A percentile compares a stretch with the other conserved stretches of the same genome.
phyloP scores from a whole-genome alignment of 2,797 vertebrate genomes.

The Scomberomorus guttatus region DNA sequence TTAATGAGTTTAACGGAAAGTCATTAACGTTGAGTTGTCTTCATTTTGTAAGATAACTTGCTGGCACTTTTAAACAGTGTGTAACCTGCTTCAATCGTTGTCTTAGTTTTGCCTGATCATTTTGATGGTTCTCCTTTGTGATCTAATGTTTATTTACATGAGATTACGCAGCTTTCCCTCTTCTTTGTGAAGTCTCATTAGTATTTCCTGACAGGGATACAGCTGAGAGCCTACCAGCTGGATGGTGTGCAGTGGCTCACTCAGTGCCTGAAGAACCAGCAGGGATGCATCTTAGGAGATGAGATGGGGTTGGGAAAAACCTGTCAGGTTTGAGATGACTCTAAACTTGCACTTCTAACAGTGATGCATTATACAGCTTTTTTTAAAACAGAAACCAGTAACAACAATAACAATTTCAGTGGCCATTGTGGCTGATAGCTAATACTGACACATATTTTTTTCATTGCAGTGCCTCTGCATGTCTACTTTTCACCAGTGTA shows the following conservation, averaged over 20 bases:
- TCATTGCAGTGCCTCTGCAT: background rate
- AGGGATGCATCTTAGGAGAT: conserved; percentile 93
- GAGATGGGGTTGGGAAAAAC: conserved; percentile 98
- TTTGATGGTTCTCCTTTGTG: background rate
- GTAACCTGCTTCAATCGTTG: background rate
- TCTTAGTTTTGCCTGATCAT: background rate
- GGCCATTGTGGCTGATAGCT: background rate
- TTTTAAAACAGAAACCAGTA: background rate
- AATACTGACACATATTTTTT: too few species aligned
- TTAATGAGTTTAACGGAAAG: background rate
- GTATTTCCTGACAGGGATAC: conserved; percentile 82
- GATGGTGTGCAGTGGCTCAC: conserved; percentile 92
- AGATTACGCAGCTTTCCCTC: background rate
- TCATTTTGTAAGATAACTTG: background rate
- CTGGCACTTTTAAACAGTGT: background rate
- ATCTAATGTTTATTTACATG: background rate
- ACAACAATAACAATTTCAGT: background rate
- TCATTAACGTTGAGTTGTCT: background rate
- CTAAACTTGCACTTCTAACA: background rate
- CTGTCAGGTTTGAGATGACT: conserved; percentile 88
- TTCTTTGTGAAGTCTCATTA: background rate
- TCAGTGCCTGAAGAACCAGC: conserved; percentile 83
- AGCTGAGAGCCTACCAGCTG: conserved; percentile 89
- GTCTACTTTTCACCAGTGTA: background rate
- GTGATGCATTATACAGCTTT: background rate